Base-by-base conservation (phyloP, 2,113 vertebrate genomes). In the Mormyrus iriodes region DNA sequence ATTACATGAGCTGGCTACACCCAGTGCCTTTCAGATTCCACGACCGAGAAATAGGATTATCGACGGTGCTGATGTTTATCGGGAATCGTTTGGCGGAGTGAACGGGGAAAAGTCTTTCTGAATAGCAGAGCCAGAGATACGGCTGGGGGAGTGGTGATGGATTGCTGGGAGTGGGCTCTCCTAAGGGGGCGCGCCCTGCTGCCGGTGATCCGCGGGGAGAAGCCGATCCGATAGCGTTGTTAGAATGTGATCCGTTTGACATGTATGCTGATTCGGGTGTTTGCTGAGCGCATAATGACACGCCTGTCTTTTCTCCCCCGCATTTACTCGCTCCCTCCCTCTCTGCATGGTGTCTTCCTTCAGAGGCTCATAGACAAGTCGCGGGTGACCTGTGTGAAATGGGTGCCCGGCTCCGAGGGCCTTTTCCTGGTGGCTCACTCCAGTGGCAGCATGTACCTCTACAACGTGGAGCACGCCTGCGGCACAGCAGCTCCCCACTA, bases 341-440 rank as follows among this genome's bases (percentile, higher is more conserved):
- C 48, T 84, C 85, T 51, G 44, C 27, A 88, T 84, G 76, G 93
- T 91, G 95, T 95, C 73, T 8, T 4, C 31, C 73, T 94, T 94
- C 96, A 99, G 98, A 98, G 98, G 95, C 97, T 99, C 92, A 99
- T 99, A 94, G 98, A 99, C 97, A 99, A 99, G 95, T 98, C 98
- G 10, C 96, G 98, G 92, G 98, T 99, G 89, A 99, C 98, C 27
- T 99, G 98, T 95, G 98, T 99, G 92, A 97, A 96, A 97, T 99
- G 98, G 98, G 98, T 99, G 12, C 98, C 98, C 15, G 98, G 98
- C 92, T 99, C 98, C 46, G 98, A 99, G 96, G 99, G 96, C 94
- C 97, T 99, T 91, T 99, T 99, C 92, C 95, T 99, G 92, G 98
- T 99, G 93, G 98, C 98, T 92, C 98, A 99, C 94, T 97, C 98